Evolutionary conservation across 1,140 invertebrate genomes (phyloP).

Genomic region (Drosophila sturtevanti): DNA sequence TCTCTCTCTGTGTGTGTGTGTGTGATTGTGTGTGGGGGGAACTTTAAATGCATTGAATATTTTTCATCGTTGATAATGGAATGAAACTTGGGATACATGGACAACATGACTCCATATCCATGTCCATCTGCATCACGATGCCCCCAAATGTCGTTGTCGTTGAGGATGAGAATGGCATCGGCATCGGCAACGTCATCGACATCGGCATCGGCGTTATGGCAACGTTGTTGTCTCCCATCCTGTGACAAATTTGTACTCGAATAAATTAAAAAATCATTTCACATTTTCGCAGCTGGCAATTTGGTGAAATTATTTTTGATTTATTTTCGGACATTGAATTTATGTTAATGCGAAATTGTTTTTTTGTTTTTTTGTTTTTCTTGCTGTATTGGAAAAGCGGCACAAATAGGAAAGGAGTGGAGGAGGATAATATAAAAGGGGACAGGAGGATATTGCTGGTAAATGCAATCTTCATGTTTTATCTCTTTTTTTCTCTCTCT

Average conservation of each 20-base stretch:
- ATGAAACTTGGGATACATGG: conserved; percentile 24
- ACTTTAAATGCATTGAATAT: conserved; percentile 59
- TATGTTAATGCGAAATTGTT: conserved; percentile 70
- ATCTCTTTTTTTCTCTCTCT: too few species aligned
- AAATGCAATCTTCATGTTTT: not conserved
- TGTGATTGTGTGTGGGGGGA: too few species aligned
- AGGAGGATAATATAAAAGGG: not conserved
- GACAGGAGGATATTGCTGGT: not conserved
- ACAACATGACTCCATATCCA: not conserved
- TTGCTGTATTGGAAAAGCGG: too few species aligned
- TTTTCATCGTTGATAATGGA: conserved; percentile 31
- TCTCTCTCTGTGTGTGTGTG: conserved; percentile 26
- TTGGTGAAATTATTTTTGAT: conserved; percentile 74
- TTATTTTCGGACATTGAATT: conserved; percentile 59
- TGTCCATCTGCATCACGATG: conserved; percentile 35
- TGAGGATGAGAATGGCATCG: too few species aligned
- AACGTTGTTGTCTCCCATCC: conserved; percentile 23
- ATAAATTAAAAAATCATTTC: conserved; percentile 79
- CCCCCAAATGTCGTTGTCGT: not conserved
- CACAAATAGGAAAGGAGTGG: too few species aligned
- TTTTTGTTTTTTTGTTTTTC: not conserved
- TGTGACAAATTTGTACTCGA: conserved; percentile 66
- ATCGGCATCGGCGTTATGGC: too few species aligned
- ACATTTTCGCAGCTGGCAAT: conserved; percentile 44
- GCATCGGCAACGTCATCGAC: too few species aligned